phyloP scores from a whole-genome alignment of 2,888 invertebrate species.

The Drosophila stalkeri region DNA sequence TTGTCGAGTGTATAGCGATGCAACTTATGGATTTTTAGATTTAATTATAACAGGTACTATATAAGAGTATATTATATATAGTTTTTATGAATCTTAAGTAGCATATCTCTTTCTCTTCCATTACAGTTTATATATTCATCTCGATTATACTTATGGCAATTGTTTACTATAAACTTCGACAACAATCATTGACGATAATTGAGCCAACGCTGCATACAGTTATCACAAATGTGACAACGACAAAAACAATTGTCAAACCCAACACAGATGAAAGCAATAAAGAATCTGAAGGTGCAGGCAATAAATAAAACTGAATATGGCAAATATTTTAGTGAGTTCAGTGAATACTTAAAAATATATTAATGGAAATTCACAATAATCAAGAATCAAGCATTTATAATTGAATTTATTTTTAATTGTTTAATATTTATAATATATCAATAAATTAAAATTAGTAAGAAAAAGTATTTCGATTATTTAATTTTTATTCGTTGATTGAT shows the following conservation, averaged over 20 bases:
- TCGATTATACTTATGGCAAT: constrained; percentile 5
- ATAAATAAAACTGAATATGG: not conserved
- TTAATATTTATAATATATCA: not conserved
- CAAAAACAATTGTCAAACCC: not conserved
- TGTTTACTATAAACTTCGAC: constrained; percentile 1
- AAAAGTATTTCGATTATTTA: not conserved
- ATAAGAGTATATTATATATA: not conserved
- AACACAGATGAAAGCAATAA: too few species aligned
- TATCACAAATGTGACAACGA: not conserved
- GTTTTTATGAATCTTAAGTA: too few species aligned
- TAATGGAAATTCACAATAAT: not conserved
- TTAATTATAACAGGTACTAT: constrained; percentile 1
- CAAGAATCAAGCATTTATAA: not conserved
- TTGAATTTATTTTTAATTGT: not conserved
- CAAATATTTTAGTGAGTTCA: not conserved
- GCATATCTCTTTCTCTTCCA: not conserved
- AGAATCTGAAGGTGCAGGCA: not conserved
- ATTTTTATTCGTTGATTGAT: not conserved
- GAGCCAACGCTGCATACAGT: not conserved
- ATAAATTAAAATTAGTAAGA: not conserved
- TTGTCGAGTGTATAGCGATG: not conserved
- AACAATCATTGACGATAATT: constrained; percentile 3
- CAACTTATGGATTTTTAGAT: constrained; percentile 10
- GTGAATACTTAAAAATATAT: not conserved
- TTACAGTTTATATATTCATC: constrained; percentile 4